Conservation (phyloP, 1,140 invertebrate species). For the Lasioglossum baleicum region DNA sequence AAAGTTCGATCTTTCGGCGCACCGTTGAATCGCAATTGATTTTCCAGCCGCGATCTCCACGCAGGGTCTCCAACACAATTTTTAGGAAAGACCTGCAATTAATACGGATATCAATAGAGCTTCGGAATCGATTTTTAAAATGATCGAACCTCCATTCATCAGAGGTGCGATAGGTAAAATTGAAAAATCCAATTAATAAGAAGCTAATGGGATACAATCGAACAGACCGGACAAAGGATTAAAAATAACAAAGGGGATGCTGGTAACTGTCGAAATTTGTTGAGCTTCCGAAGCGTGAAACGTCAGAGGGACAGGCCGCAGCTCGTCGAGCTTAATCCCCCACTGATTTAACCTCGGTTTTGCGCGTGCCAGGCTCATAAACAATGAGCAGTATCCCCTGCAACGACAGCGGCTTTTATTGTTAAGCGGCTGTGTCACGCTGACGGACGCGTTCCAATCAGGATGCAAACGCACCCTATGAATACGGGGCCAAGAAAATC, state of each 20-base stretch:
- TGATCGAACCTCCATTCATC: too few relatives aligned
- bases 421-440: conserved; percentile 1
- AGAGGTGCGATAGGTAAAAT: not conserved
- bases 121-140: too few relatives aligned
- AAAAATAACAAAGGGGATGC: not conserved
- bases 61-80: too few relatives aligned
- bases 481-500: not conserved
- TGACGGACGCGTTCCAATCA: not conserved
- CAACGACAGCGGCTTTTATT: conserved; percentile 21
- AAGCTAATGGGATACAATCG: too few relatives aligned
- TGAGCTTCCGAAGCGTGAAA: conserved; percentile 40
- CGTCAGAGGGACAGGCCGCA: conserved; percentile 45
- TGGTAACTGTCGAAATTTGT: conserved; percentile 3
- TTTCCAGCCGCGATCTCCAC: too few relatives aligned
- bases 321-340: conserved; percentile 51
- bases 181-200: not conserved
- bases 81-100: too few relatives aligned
- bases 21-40: not conserved
- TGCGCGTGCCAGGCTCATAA: conserved; percentile 8
- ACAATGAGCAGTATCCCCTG: conserved; percentile 32
- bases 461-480: not conserved
- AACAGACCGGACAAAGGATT: not conserved
- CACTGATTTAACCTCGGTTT: conserved; percentile 55
- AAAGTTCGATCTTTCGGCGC: too few relatives aligned
- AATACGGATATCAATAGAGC: too few relatives aligned